Evolutionary conservation across 2,888 invertebrate genomes (phyloP), one percentile per base, ranked within the genome.

Genomic region (Alcis repandata): DNA sequence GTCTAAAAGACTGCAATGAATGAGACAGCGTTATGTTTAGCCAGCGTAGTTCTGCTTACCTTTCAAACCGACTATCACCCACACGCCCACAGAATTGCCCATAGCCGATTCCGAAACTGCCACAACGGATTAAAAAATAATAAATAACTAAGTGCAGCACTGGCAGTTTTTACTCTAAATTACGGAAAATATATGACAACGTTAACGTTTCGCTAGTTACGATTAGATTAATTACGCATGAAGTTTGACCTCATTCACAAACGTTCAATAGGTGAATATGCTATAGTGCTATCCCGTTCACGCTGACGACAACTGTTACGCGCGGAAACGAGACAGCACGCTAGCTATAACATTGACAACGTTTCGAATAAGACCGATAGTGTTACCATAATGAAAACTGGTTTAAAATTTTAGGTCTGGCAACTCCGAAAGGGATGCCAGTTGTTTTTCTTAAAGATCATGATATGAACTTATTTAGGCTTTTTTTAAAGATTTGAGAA

Each of bases 61-160:
- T 46, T 22, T 1, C n/a, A 46, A 32, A 49, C 15, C 32, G 32
- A 49, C 15, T 6, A 11, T 49, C 49, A 27, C 46, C 59, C 68
- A 63, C 75, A 78, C 77, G 58, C 74, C 77, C 79, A 73, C 77
- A 80, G 73, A 68, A 69, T 52, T 70, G 63, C 79, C 80, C 78
- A 75, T 70, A 76, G 79, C 78, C 75, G 71, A 76, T 73, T 66
- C 68, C 70, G 78, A 68, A 70, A 78, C 79, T 78, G 79, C 80
- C 76, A 69, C 70, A 69, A 60, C 46, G 74, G 68, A 60, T 63
- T 65, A 56, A 73, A 70, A 72, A 71, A 76, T 71, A 72, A 71
- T 57, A 70, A 72, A 76, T 78, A 67, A 74, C 75, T 74, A 77
- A 78, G 71, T 77, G 80, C 82, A 76, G 78, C 79, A 79, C 77